phyloP scores from a whole-genome alignment of 2,797 vertebrate species.

The Muraenolepis orangiensis region DNA sequence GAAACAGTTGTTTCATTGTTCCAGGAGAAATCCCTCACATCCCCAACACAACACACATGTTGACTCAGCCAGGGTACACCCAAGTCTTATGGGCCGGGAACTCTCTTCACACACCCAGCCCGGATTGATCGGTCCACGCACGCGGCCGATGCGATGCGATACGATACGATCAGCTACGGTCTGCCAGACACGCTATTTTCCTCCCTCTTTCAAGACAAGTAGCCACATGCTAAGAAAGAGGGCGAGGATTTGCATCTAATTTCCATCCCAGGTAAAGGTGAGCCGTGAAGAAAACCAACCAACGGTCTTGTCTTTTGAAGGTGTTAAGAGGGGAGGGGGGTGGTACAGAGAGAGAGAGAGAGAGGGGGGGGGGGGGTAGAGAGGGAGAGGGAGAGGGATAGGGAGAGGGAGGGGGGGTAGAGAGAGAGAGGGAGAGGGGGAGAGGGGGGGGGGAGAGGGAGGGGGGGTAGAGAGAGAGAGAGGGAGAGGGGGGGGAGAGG shows the following conservation, averaged over 20 bases:
- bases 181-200: conserved; percentile 31
- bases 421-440: background rate
- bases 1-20: conserved; percentile 43
- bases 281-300: conserved; percentile 15
- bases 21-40: conserved; percentile 9
- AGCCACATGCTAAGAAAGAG: conserved; percentile 45
- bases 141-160: background rate
- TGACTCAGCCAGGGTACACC: conserved; percentile 40
- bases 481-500: background rate
- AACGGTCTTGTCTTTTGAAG: conserved; percentile 23
- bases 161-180: background rate
- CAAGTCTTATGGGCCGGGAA: background rate
- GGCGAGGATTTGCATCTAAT: conserved; percentile 76
- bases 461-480: background rate
- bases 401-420: background rate
- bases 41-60: conserved; percentile 27
- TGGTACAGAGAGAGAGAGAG: background rate
- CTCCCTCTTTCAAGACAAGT: conserved; percentile 42
- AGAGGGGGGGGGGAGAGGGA: background rate
- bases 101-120: conserved; percentile 9
- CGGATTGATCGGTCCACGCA: conserved; percentile 15
- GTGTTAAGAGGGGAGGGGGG: conserved; percentile 15
- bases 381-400: background rate
- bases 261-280: conserved; percentile 65
- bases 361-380: conserved; percentile 27